These are phyloP conservation scores for Bhutanitis thaidina DNA, from an alignment of 2,888 invertebrate species.

Conservation along the genomic window DNA sequence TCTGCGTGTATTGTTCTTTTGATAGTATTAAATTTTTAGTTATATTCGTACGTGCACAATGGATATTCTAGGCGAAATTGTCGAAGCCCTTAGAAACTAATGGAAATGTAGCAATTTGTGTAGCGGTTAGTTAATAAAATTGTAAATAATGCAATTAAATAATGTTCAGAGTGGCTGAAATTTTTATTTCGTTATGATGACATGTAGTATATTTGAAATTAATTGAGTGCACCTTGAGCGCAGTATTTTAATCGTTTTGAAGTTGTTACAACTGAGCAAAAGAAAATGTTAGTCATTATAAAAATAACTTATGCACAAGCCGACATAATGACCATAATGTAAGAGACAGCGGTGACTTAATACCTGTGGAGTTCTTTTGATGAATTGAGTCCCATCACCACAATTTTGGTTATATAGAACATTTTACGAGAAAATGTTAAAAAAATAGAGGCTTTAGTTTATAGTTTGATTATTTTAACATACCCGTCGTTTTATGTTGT, in stretches of 20 bases:
- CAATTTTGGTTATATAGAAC: constrained; percentile 4
- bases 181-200: constrained; percentile 1
- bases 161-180: constrained; percentile 18
- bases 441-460: constrained; percentile 19
- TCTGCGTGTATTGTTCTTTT: constrained; percentile 41
- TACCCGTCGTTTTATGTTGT: constrained; percentile 18
- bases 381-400: background rate
- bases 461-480: constrained; percentile 16
- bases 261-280: constrained; percentile 50
- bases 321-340: constrained; percentile 41
- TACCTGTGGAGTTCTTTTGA: background rate
- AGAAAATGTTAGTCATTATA: constrained; percentile 48
- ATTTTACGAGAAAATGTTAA: constrained; percentile 10
- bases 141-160: constrained; percentile 59
- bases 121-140: constrained; percentile 49
- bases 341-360: constrained; percentile 11
- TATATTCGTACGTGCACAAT: constrained; percentile 52
- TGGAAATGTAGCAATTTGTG: constrained; percentile 41
- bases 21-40: constrained; percentile 65
- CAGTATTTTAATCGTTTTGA: constrained; percentile 53
- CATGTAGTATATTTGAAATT: constrained; percentile 8
- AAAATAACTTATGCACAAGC: constrained; percentile 36
- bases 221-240: constrained; percentile 47
- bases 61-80: constrained; percentile 40
- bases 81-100: constrained; percentile 43